Base-by-base conservation (phyloP, 2,888 invertebrate genomes). In the Itoplectis maculator region DNA sequence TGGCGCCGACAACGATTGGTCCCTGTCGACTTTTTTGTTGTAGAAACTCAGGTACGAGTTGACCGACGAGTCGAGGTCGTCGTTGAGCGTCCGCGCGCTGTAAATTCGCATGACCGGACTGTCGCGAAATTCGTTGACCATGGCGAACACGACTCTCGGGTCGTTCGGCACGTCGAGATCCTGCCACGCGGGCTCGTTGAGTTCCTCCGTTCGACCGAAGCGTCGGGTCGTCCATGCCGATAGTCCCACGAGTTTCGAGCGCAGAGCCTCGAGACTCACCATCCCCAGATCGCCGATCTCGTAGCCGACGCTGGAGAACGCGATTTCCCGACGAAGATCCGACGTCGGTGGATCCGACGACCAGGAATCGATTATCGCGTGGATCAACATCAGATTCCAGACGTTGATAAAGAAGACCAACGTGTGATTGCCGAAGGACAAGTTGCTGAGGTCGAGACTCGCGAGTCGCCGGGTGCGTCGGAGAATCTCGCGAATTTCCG, bases 341-440 rank as follows among this genome's bases (percentile, higher is more conserved):
- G n/a, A n/a, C n/a, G 40, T 89, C 88, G 0, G 88, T 1, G 88
- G 87, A 81, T 90, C 83, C 7, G 84, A 75, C 9, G 85, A 81
- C 92, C 92, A 92, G 20, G 92, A 59, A 8, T 81, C 86, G 9
- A 93, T 45, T 3, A 88, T 81, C 1, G 91, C 85, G 73, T 93
- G 93, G 20, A 93, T 80, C 79, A 92, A 91, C 86, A 93, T 85
- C 13, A 93, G 86, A 86, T 93, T 93, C 88, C 92, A 90, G 1
- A 92, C 83, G 79, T 93, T 93, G 8, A 91, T 40, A 49, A 92
- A 91, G 78, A 93, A 93, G 0, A 90, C 86, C 4, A 92, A 84
- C 0, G 92, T 92, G 29, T 93, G 91, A 59, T 92, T 87, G 2
- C 92, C 92, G 23, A 89, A 88, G 0, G 91, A 89, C 18, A 93